Evolutionary conservation across 2,888 invertebrate genomes (phyloP).

Genomic region (Athetis lepigone): DNA sequence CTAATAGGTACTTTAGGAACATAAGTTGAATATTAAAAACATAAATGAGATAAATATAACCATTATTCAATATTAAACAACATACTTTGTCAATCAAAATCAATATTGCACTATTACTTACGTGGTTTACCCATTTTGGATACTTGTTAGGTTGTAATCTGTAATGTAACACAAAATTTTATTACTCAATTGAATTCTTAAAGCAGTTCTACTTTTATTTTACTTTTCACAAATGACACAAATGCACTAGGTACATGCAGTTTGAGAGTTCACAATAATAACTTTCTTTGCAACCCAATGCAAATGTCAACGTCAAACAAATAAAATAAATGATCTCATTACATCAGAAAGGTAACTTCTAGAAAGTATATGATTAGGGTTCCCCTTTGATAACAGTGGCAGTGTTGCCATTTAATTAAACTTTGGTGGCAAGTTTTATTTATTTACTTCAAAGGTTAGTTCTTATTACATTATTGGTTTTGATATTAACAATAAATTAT

Average conservation of each 20-base stretch:
- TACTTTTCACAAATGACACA: not conserved
- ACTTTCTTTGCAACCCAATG: not conserved
- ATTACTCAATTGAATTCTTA: not conserved
- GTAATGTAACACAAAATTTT: slow-evolving; percentile 21
- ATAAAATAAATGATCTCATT: slow-evolving; percentile 9
- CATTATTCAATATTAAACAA: too few species aligned
- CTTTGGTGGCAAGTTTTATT: not conserved
- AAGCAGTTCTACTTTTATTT: not conserved
- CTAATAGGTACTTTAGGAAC: too few species aligned
- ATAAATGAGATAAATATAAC: not conserved
- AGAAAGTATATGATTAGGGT: slow-evolving; percentile 23
- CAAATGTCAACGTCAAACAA: too few species aligned
- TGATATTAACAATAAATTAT: too few species aligned
- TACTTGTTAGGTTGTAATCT: slow-evolving; percentile 26
- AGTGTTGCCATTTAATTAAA: slow-evolving; percentile 11
- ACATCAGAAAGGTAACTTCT: not conserved
- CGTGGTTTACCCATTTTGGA: slow-evolving; percentile 52
- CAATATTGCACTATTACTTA: slow-evolving; percentile 29
- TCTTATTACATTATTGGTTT: not conserved
- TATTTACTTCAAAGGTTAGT: not conserved
- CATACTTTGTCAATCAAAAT: not conserved
- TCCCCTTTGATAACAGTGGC: slow-evolving; percentile 25
- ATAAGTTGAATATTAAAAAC: not conserved
- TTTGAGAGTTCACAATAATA: not conserved
- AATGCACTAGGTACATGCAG: not conserved